Evolutionary conservation across 2,113 vertebrate species (phyloP).

Genomic region (Cryptotis parvus): DNA sequence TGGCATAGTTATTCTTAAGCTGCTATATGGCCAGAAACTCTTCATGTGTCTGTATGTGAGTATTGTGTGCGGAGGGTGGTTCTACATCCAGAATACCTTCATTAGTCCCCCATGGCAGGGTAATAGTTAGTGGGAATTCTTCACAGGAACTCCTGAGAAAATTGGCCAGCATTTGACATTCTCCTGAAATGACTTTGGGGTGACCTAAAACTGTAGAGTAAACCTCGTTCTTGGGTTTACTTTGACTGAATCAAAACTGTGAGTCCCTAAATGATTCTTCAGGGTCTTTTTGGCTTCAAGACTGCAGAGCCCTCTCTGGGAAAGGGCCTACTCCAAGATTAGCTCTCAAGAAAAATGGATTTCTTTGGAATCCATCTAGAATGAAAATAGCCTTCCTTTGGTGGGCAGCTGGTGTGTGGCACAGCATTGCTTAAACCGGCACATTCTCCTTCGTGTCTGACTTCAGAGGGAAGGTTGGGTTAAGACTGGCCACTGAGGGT

Average conservation of each 20-base stretch:
- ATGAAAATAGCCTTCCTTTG: slow-evolving; percentile 41
- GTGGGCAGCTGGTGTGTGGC: background rate
- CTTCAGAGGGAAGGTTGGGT: slow-evolving; percentile 46
- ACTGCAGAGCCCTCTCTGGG: slow-evolving; percentile 26
- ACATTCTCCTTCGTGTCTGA: background rate
- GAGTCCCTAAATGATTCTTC: background rate
- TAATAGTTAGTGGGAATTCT: background rate
- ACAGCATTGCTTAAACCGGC: background rate
- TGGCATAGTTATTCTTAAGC: background rate
- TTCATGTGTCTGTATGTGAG: too few relatives aligned
- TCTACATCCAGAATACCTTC: too few relatives aligned
- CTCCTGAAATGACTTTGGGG: background rate
- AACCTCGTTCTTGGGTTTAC: background rate
- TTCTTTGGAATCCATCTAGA: slow-evolving; percentile 36
- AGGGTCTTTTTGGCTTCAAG: background rate
- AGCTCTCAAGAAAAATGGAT: background rate
- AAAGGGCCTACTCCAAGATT: background rate
- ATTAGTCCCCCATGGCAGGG: background rate
- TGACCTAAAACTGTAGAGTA: background rate
- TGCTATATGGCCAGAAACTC: background rate
- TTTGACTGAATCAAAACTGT: slow-evolving; percentile 42
- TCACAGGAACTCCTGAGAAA: background rate
- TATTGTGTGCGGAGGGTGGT: background rate
- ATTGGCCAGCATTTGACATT: background rate
- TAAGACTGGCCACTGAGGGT: slow-evolving; percentile 2